Percentiles rank a stretch among this genome's conserved stretches.
Evolutionary conservation across 2,113 vertebrate genomes (phyloP).

Genomic region (Parus major): DNA sequence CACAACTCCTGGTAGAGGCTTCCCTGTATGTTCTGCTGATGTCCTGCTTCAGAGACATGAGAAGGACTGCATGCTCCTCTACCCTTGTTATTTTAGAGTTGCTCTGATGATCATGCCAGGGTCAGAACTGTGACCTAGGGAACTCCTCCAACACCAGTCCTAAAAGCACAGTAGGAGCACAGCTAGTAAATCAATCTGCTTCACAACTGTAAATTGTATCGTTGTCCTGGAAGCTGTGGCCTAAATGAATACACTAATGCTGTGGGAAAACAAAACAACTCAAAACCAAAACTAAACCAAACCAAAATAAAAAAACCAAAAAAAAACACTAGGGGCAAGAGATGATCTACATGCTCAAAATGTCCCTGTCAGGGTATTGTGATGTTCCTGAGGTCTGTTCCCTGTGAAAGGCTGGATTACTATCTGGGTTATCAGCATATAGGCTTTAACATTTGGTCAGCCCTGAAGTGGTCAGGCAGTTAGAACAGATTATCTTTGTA

Average conservation of each 20-base stretch:
- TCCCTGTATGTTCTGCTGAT: neutral
- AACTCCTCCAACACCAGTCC: neutral
- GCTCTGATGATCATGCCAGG: neutral
- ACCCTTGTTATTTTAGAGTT: neutral
- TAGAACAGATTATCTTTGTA: neutral
- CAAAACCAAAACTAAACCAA: neutral
- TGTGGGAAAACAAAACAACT: neutral
- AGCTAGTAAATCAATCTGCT: neutral
- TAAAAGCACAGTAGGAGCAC: neutral
- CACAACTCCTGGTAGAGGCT: neutral
- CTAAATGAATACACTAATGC: neutral
- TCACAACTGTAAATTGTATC: neutral
- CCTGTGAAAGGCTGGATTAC: neutral
- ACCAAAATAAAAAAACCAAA: neutral
- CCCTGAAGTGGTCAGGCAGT: neutral
- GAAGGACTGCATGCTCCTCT: neutral
- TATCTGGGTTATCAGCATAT: neutral
- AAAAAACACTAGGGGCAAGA: neutral
- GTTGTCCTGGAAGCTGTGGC: neutral
- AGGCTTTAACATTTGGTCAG: neutral
- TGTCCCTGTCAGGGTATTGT: neutral
- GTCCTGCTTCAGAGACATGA: neutral
- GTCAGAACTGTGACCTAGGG: neutral
- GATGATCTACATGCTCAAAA: rapidly evolving
- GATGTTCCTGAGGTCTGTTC: neutral